Evolutionary conservation across 2,888 invertebrate species (phyloP), one percentile per base, ranked within the genome.

Genomic region (Cyaniris semiargus): DNA sequence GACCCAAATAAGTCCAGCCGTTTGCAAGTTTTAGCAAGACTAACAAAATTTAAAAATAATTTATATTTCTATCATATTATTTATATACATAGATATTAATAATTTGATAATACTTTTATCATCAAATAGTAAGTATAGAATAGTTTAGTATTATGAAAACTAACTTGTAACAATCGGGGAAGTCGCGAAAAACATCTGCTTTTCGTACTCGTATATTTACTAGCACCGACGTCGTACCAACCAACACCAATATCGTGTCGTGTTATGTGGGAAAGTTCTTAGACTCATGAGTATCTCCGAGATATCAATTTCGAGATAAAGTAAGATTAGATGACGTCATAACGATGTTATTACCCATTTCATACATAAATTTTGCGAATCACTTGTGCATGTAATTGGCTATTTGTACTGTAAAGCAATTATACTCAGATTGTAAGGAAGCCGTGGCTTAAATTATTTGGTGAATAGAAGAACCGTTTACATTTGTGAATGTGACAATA

Each of bases 321-420:
- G 76, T 76, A 70, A 77, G 78, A 80, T 77, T 75, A 77, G 72
- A 66, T 75, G 78, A 76, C 75, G 58, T 72, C 60, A 78, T 78
- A 78, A 76, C 75, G 70, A 76, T 77, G 66, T n/a, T 56, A 53
- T 76, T 76, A 56, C 31, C 34, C 71, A 76, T 53, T 76, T 76
- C 76, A 76, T 76, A 71, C 71, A 71, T 76, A 76, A 71, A 76
- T 76, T 76, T 76, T 53, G 56, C 21, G 70, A 70, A 71, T 34
- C 71, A 56, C 71, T 71, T 56, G 48, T 76, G 44, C 34, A 34
- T 44, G 70, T 76, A 76, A 76, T 76, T 70, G 70, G 31, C 31
- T 76, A 70, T 66, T 76, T 48, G 66, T 66, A 66, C 27, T 66
- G 66, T 27, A 27, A 66, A 27, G 66, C 66, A 18, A 66, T 66